Base-by-base conservation (phyloP, 2,113 vertebrate species). In the Drymodes brunneopygia region DNA sequence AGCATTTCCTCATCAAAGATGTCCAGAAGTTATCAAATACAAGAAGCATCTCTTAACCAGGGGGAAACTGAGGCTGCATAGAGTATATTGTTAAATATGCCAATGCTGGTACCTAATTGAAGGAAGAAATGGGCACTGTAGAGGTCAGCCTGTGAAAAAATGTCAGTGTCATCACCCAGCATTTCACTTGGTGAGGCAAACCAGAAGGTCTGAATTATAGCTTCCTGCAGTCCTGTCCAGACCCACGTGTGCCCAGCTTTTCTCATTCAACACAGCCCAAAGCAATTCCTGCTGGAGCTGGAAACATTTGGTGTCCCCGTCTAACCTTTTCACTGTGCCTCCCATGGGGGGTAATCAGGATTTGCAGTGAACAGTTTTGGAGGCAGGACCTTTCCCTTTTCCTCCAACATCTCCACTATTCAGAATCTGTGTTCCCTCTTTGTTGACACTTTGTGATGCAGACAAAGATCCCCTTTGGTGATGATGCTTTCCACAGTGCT, bases 251-350 rank as follows among this genome's bases (percentile, higher is more conserved):
- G 28, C 18, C n/a, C 66, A 83, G 75, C 15, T 82, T 90, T 93
- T 73, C 88, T 95, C 42, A 94, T 94, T 88, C 92, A 77, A 80
- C 45, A 77, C 70, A 87, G 81, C 62, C 89, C 60, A 81, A 64
- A 95, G 62, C 70, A 42, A 81, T 66, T 85, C 79, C 47, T 95
- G 57, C 54, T 77, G 58, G 62, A 88, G 33, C 27, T 81, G 45
- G 48, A 74, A 92, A 82, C 62, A 79, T 83, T 81, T 89, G 86
- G 83, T 84, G 72, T 94, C 69, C 88, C 86, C 44, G 81, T 47
- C 65, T 92, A 90, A 92, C 83, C 83, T 95, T 36, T 47, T 83
- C 79, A 61, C 45, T 61, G 15, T 40, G 29, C 50, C 36, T 75
- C 12, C 80, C 13, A 7, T 21, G 10, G 81, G 70, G 27, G 33